Percentiles rank a stretch among this genome's conserved stretches.
These are phyloP conservation scores for Heliangelus exortis DNA, from an alignment of 2,797 vertebrate genomes.

Conservation along the genomic window DNA sequence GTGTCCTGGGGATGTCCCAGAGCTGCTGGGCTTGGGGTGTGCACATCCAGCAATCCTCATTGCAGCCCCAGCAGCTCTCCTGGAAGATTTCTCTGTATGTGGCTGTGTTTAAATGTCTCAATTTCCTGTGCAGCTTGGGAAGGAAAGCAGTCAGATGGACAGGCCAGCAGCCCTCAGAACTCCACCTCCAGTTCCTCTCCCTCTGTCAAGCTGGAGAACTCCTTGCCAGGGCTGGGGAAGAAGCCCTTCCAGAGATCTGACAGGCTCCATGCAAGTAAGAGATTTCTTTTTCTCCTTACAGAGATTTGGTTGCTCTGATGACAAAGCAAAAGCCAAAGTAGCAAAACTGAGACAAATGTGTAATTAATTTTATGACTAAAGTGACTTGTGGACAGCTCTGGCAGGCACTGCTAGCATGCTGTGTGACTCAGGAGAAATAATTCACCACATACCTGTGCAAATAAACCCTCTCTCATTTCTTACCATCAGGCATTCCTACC, in stretches of 20 bases:
- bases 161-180: slow-evolving; percentile 78
- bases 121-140: slow-evolving; percentile 78
- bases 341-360: neutral
- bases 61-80: neutral
- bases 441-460: neutral
- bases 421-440: neutral
- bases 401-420: neutral
- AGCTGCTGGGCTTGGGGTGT: neutral
- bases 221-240: slow-evolving; percentile 83
- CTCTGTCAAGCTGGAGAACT: slow-evolving; percentile 81
- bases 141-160: slow-evolving; percentile 79
- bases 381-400: neutral
- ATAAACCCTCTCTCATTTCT: neutral
- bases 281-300: neutral
- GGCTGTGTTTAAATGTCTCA: neutral
- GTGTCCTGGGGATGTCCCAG: neutral
- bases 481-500: neutral
- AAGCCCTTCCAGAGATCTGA: slow-evolving; percentile 90
- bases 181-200: slow-evolving; percentile 77
- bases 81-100: neutral
- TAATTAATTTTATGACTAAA: neutral
- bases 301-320: neutral
- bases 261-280: slow-evolving; percentile 90
- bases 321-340: neutral
- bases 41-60: fast-evolving